A percentile compares a stretch with the other conserved stretches of the same genome.
These are phyloP conservation scores for Drosophila niveifrons DNA, from an alignment of 2,888 invertebrate genomes.

Conservation along the genomic window DNA sequence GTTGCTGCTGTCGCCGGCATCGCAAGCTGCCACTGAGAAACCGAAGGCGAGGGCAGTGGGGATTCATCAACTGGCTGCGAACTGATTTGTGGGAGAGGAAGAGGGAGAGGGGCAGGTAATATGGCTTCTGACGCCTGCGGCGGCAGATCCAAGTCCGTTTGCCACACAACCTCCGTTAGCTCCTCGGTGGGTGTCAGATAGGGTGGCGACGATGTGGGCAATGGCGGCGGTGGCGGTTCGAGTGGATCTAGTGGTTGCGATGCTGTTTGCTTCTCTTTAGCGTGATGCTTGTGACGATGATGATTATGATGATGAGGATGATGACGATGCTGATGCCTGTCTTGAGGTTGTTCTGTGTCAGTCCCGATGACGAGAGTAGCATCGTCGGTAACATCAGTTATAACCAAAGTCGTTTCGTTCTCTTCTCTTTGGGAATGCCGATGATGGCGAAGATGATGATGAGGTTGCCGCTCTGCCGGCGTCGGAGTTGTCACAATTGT, in stretches of 20 bases:
- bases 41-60: neutral
- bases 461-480: constrained; percentile 33
- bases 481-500: constrained; percentile 36
- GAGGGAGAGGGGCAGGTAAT: neutral
- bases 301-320: constrained; percentile 19
- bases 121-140: constrained; percentile 13
- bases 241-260: constrained; percentile 34
- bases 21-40: neutral
- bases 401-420: constrained; percentile 26
- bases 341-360: constrained; percentile 14
- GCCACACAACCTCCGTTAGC: constrained; percentile 30
- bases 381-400: constrained; percentile 47
- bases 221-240: constrained; percentile 66
- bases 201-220: constrained; percentile 59
- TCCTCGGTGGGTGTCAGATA: constrained; percentile 58
- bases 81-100: neutral
- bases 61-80: neutral
- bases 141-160: constrained; percentile 22
- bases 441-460: constrained; percentile 44
- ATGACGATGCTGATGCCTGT: constrained; percentile 23
- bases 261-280: constrained; percentile 32
- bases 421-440: constrained; percentile 19
- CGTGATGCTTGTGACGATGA: constrained; percentile 31
- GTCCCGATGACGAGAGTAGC: constrained; percentile 33
- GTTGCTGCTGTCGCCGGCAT: neutral